Base-by-base conservation (phyloP, 1,140 invertebrate species). In the Spodoptera litura region DNA sequence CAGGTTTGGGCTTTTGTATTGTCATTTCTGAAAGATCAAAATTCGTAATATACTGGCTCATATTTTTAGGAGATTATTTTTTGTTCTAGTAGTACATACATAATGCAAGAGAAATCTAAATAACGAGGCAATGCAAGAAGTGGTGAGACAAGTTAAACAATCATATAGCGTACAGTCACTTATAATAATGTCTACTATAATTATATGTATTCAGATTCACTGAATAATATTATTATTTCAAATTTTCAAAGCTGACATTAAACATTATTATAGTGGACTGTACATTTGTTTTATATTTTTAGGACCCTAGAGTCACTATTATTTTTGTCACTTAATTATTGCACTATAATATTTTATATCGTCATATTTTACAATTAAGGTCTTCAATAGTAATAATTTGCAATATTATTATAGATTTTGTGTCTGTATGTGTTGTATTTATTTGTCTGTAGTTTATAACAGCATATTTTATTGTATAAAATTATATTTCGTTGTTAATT, bases 401-500 rank as follows among this genome's bases (percentile, higher is more conserved):
- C 64, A 78, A 70, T 78, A 78, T 78, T 56, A 62, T 75, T 35
- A 51, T 80, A 77, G 76, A 58, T 51, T 64, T 68, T 74, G 76
- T 76, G 53, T 80, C 79, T 64, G 44, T 82, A 38, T 80, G 72
- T 80, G 76, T 85, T 87, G 77, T 80, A 81, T 78, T 81, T 71
- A 79, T 71, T 74, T 79, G 44, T 81, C 80, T 79, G 76, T 81
- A 79, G 62, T 77, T 52, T 85, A 81, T 85, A 78, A 79, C 64
- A 85, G 25, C 76, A 84, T 89, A 86, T 86, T 88, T 85, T 83
- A 83, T 86, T 77, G 31, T 78, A 81, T 59, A 82, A 85, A 82
- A 81, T 81, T 88, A 84, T 81, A 82, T 84, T 87, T 83, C 81
- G 82, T 86, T 86, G 82, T 83, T 81, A 77, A 80, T 86, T 87